These are phyloP conservation scores for Anastrepha obliqua DNA, from an alignment of 1,140 invertebrate species.

Conservation along the genomic window DNA sequence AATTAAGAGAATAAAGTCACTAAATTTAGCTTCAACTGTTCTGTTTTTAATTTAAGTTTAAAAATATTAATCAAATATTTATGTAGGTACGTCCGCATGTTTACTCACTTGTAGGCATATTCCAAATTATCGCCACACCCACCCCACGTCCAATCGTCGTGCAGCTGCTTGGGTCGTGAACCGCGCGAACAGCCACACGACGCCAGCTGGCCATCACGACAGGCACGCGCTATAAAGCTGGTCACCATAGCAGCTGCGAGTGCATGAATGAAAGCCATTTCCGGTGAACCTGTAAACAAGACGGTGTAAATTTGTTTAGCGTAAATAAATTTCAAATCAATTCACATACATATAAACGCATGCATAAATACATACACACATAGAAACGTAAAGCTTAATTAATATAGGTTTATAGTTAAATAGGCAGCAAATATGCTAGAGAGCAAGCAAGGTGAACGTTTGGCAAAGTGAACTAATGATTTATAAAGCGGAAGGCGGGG, in stretches of 20 bases:
- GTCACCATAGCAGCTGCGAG: constrained; percentile 92
- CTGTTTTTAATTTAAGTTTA: too few relatives aligned
- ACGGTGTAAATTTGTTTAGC: background rate
- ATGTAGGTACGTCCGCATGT: background rate
- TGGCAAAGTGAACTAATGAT: background rate
- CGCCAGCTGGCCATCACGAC: constrained; percentile 90
- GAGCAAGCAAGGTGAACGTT: background rate
- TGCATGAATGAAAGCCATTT: constrained; percentile 93
- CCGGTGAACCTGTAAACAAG: constrained; percentile 83
- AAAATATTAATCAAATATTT: background rate
- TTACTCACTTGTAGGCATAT: constrained; percentile 92
- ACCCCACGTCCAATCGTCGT: constrained; percentile 96
- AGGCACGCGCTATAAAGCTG: constrained; percentile 88
- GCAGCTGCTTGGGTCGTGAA: constrained; percentile 85
- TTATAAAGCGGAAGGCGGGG: background rate
- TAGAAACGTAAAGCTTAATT: background rate
- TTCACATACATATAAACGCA: background rate
- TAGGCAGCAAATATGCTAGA: background rate
- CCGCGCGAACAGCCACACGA: constrained; percentile 92
- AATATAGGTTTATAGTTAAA: background rate
- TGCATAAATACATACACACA: background rate
- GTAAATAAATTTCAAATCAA: background rate
- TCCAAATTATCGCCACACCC: constrained; percentile 97
- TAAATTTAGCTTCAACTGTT: too few relatives aligned
- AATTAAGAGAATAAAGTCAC: too few relatives aligned